These are phyloP conservation scores for Cabera pusaria DNA, from an alignment of 2,888 invertebrate genomes.

Conservation along the genomic window DNA sequence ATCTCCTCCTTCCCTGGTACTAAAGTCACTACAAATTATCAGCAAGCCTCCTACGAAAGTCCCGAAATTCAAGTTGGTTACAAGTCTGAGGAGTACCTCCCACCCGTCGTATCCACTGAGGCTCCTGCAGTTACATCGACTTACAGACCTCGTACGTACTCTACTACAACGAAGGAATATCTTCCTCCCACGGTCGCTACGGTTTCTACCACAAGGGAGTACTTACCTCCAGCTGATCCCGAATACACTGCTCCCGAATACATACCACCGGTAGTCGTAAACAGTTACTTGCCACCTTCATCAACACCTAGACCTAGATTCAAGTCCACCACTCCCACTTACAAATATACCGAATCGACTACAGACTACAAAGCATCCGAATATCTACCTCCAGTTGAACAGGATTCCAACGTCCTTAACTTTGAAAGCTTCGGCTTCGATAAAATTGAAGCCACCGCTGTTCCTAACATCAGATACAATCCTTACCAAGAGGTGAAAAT, in stretches of 20 bases:
- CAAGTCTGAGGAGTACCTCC: slow-evolving; percentile 69
- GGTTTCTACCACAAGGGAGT: slow-evolving; percentile 29
- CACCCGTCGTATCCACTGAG: slow-evolving; percentile 56
- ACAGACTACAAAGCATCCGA: slow-evolving; percentile 55
- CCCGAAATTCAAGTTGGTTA: slow-evolving; percentile 70
- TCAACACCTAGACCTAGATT: slow-evolving; percentile 46
- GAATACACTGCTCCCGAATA: slow-evolving; percentile 45
- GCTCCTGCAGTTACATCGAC: slow-evolving; percentile 52
- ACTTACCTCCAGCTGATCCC: slow-evolving; percentile 30
- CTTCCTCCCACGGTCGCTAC: slow-evolving; percentile 35
- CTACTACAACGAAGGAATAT: slow-evolving; percentile 51
- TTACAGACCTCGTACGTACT: slow-evolving; percentile 54
- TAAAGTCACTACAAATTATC: slow-evolving; percentile 50
- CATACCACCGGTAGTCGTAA: slow-evolving; percentile 33
- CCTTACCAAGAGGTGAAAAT: slow-evolving; percentile 52
- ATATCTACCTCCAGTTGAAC: slow-evolving; percentile 56
- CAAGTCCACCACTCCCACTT: slow-evolving; percentile 54
- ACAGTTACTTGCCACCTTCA: slow-evolving; percentile 42
- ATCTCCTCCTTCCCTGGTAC: slow-evolving; percentile 55
- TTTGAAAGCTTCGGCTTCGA: slow-evolving; percentile 55
- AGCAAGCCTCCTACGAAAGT: slow-evolving; percentile 56
- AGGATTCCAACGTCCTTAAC: slow-evolving; percentile 41
- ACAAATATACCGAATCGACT: slow-evolving; percentile 50
- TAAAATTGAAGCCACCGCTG: slow-evolving; percentile 40
- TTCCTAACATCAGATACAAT: slow-evolving; percentile 50